Conservation (phyloP, 2,888 invertebrate species). For the Orchesella flavescens region DNA sequence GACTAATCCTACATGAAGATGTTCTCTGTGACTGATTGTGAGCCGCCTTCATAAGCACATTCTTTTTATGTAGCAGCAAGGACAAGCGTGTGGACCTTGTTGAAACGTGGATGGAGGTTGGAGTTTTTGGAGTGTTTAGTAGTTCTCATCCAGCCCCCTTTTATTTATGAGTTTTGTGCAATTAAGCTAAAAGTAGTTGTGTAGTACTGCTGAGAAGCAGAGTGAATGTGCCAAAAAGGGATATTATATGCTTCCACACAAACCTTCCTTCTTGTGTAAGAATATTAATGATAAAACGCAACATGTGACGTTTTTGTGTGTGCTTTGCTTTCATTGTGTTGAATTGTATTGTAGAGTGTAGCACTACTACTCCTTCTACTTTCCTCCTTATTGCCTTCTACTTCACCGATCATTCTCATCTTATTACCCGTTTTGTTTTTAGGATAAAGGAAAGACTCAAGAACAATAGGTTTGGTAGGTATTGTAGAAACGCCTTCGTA, state of each 20-base stretch:
- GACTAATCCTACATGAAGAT: too few relatives aligned
- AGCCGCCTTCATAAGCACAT: neutral
- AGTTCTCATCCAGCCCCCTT: neutral
- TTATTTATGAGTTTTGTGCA: slow-evolving; percentile 48
- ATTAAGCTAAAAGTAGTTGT: slow-evolving; percentile 42
- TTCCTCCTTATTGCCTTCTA: neutral
- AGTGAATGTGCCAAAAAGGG: slow-evolving; percentile 19
- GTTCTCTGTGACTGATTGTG: too few relatives aligned
- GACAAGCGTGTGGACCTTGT: neutral
- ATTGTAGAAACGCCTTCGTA: too few relatives aligned
- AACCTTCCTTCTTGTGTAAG: neutral
- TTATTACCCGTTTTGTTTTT: too few relatives aligned
- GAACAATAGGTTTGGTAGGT: too few relatives aligned
- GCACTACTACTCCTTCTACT: too few relatives aligned
- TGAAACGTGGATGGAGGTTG: neutral
- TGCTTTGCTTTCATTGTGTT: neutral
- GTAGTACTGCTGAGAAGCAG: neutral
- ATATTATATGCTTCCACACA: neutral
- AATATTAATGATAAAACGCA: slow-evolving; percentile 11
- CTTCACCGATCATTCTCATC: too few relatives aligned
- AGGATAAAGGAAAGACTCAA: too few relatives aligned
- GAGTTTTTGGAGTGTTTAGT: neutral
- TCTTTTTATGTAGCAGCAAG: neutral
- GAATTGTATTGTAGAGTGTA: too few relatives aligned
- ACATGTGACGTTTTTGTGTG: slow-evolving; percentile 8